A percentile compares a stretch with the other conserved stretches of the same genome.
Conservation (phyloP, 2,888 invertebrate genomes). For the Nomada flava region DNA sequence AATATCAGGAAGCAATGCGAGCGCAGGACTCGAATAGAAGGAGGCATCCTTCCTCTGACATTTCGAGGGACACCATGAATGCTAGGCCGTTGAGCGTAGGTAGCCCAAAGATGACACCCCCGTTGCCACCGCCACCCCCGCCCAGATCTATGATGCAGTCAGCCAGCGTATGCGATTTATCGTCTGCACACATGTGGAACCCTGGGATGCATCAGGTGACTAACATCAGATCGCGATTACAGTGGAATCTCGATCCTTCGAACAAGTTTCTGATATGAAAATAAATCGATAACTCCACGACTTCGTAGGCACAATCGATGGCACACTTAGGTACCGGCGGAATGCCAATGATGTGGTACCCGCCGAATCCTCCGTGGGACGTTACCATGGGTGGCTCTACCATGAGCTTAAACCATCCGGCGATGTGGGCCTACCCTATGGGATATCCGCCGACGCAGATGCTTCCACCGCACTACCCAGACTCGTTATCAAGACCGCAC, state of each 20-base stretch:
- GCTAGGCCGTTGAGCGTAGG: constrained; percentile 75
- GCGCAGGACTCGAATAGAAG: constrained; percentile 85
- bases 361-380: constrained; percentile 77
- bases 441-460: constrained; percentile 77
- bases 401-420: constrained; percentile 80
- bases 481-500: constrained; percentile 86
- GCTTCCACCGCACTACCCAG: constrained; percentile 85
- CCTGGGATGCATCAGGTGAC: constrained; percentile 87
- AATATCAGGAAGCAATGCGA: constrained; percentile 86
- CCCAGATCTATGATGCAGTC: constrained; percentile 80
- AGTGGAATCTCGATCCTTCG: too few species aligned
- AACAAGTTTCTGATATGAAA: background rate
- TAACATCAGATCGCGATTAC: background rate
- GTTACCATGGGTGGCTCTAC: constrained; percentile 78
- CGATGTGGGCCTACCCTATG: constrained; percentile 79
- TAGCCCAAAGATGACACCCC: constrained; percentile 69
- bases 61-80: constrained; percentile 71
- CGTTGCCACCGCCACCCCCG: constrained; percentile 72
- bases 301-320: constrained; percentile 88
- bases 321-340: constrained; percentile 86
- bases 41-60: constrained; percentile 73
- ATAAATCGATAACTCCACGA: background rate
- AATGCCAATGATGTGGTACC: constrained; percentile 85
- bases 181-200: constrained; percentile 78
- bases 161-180: constrained; percentile 81